phyloP scores from a whole-genome alignment of 2,888 invertebrate species.

The Caenorhabditis parvicauda region DNA sequence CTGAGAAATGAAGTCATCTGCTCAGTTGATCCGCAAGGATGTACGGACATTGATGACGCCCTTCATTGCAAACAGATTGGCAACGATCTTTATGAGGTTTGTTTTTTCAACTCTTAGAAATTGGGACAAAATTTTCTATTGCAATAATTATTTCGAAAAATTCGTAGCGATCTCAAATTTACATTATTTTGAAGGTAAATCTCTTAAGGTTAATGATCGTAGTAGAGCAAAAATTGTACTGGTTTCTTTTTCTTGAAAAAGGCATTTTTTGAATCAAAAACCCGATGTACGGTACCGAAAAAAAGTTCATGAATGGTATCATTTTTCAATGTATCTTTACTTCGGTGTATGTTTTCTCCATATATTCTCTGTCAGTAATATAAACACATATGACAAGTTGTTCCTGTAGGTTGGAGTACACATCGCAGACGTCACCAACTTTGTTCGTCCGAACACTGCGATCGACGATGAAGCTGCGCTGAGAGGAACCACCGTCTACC shows the following conservation, averaged over 20 bases:
- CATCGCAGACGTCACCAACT: constrained; percentile 97
- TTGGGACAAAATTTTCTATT: not conserved
- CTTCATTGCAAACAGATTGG: constrained; percentile 78
- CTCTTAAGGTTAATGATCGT: not conserved
- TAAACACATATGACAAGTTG: not conserved
- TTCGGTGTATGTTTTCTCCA: not conserved
- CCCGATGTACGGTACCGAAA: too few species aligned
- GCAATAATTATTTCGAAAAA: not conserved
- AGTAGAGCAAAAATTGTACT: too few species aligned
- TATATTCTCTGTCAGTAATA: not conserved
- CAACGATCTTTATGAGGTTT: constrained; percentile 67
- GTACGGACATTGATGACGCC: constrained; percentile 98
- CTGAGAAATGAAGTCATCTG: constrained; percentile 82
- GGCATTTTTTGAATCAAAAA: too few species aligned
- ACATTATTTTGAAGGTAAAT: not conserved
- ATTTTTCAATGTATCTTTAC: too few species aligned
- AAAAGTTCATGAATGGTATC: too few species aligned
- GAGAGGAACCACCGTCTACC: constrained; percentile 86
- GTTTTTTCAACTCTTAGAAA: not conserved
- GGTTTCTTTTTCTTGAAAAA: too few species aligned
- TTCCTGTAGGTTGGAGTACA: constrained; percentile 71
- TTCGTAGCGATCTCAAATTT: not conserved
- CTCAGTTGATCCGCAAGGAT: constrained; percentile 81
- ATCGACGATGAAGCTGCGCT: constrained; percentile 85
- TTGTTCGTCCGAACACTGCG: constrained; percentile 80